Evolutionary conservation across 1,140 invertebrate genomes (phyloP).

Genomic region (Drosophila ironensis): DNA sequence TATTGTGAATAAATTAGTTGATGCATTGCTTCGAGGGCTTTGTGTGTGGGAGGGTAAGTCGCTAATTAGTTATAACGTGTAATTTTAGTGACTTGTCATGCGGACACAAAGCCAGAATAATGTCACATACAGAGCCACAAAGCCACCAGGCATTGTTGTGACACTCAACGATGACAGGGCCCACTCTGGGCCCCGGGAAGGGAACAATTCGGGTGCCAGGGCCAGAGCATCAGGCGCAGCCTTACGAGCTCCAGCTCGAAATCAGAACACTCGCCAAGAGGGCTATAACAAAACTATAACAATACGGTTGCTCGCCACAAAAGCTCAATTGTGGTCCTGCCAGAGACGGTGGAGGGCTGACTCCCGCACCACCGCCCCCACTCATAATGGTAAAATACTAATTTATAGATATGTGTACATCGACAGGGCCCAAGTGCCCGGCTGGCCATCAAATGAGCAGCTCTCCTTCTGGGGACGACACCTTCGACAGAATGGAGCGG

Average conservation of each 20-base stretch:
- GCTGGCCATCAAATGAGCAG: constrained; percentile 68
- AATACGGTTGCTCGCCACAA: constrained; percentile 57
- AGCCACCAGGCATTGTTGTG: constrained; percentile 47
- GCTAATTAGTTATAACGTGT: constrained; percentile 72
- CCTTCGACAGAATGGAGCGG: constrained; percentile 44
- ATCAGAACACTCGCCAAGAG: constrained; percentile 23
- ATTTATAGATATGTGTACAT: constrained; percentile 80
- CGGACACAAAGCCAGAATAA: constrained; percentile 37
- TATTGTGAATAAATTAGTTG: constrained; percentile 56
- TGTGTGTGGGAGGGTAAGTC: constrained; percentile 11
- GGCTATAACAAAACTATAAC: constrained; percentile 61
- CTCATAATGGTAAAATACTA: constrained; percentile 77
- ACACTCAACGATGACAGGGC: constrained; percentile 53
- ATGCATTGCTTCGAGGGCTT: constrained; percentile 8
- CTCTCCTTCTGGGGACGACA: constrained; percentile 63
- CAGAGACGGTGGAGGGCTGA: too few relatives aligned
- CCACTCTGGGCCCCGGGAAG: constrained; percentile 13
- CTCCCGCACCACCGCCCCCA: constrained; percentile 25
- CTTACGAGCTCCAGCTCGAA: neutral
- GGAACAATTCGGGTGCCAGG: constrained; percentile 49
- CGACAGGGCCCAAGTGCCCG: constrained; percentile 60
- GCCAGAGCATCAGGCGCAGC: constrained; percentile 12
- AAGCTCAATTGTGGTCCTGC: constrained; percentile 56
- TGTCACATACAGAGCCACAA: constrained; percentile 26
- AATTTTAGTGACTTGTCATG: constrained; percentile 66